Evolutionary conservation across 2,888 invertebrate species (phyloP).

Genomic region (Erebia palarica): DNA sequence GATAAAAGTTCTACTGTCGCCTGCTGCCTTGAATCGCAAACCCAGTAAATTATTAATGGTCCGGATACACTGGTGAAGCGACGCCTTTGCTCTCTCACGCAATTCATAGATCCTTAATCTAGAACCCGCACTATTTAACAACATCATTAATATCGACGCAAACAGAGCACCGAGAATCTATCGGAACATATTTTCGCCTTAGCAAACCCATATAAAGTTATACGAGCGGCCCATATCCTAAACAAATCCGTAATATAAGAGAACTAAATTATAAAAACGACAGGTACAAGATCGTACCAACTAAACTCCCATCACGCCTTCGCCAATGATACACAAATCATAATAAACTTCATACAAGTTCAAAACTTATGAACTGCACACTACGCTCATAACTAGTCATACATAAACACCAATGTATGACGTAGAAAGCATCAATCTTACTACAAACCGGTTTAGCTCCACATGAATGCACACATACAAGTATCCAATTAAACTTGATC

Average conservation of each 20-base stretch:
- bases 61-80: conserved; percentile 32
- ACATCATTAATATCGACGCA: conserved; percentile 36
- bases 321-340: conserved; percentile 73
- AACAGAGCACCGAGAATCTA: conserved; percentile 29
- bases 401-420: conserved; percentile 70
- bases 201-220: conserved; percentile 36
- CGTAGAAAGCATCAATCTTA: conserved; percentile 73
- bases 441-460: conserved; percentile 72
- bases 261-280: conserved; percentile 56
- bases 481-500: conserved; percentile 73
- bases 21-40: conserved; percentile 30
- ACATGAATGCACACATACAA: conserved; percentile 74
- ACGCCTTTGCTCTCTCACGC: conserved; percentile 41
- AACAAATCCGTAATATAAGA: conserved; percentile 51
- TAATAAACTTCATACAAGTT: conserved; percentile 63
- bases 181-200: conserved; percentile 25
- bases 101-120: conserved; percentile 43
- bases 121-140: conserved; percentile 37
- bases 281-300: conserved; percentile 56
- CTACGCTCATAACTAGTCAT: conserved; percentile 62
- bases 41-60: conserved; percentile 39
- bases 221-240: conserved; percentile 44
- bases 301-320: conserved; percentile 69
- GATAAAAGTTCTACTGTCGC: conserved; percentile 31
- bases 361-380: conserved; percentile 63